phyloP scores from a whole-genome alignment of 2,113 vertebrate species.

The Pantherophis guttatus region DNA sequence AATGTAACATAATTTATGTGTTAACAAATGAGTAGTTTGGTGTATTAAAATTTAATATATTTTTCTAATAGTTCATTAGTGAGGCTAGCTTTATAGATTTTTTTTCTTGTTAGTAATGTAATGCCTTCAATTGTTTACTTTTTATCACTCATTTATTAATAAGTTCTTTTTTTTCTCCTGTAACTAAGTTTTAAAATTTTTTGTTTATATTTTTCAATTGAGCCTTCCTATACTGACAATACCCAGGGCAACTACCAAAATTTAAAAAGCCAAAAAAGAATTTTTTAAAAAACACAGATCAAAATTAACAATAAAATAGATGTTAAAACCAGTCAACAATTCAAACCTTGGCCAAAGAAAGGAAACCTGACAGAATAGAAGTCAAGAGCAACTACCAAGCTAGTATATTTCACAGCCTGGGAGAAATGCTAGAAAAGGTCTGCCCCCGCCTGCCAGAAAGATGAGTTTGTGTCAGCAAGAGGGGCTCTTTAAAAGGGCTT shows the following conservation, averaged over 20 bases:
- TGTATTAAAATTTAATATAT: not conserved
- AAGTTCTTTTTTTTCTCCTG: not conserved
- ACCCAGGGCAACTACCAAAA: not conserved
- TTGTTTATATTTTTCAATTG: not conserved
- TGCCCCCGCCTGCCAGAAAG: not conserved
- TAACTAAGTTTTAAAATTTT: not conserved
- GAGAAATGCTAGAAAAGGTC: not conserved
- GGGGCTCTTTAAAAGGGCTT: not conserved
- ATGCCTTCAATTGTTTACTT: not conserved
- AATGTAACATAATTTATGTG: not conserved
- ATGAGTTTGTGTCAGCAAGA: not conserved
- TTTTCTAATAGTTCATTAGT: not conserved
- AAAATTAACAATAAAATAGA: not conserved
- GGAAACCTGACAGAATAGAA: not conserved
- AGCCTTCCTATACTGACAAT: not conserved
- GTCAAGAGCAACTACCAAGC: not conserved
- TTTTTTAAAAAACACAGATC: not conserved
- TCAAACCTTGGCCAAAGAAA: not conserved
- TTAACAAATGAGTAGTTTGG: not conserved
- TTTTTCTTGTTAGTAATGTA: not conserved
- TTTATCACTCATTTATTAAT: not conserved
- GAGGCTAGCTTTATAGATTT: not conserved
- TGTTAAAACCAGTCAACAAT: not conserved
- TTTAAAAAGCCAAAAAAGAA: not conserved
- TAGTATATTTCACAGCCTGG: not conserved